Percentiles rank a stretch among this genome's conserved stretches.
Conservation (phyloP, 2,888 invertebrate species). For the Pyralis farinalis region DNA sequence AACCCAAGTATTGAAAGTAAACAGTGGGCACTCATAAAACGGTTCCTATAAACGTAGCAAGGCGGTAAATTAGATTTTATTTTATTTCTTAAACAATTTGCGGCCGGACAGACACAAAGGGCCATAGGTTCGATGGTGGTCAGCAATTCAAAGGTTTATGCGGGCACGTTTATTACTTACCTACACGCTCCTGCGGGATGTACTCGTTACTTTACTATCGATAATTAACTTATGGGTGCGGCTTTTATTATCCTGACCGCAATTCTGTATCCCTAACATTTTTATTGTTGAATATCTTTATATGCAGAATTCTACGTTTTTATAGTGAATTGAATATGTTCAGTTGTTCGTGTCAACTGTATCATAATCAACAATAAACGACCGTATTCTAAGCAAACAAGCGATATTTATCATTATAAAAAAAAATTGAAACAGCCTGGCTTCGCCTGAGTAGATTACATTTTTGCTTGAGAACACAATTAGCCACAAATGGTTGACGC, state of each 20-base stretch:
- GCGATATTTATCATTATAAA: no score
- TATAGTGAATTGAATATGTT: no score
- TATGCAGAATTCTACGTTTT: no score
- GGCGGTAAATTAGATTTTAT: constrained; percentile 78
- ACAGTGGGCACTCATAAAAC: constrained; percentile 68
- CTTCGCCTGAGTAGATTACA: no score
- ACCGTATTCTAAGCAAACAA: no score
- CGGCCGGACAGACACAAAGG: constrained; percentile 71
- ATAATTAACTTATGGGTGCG: constrained; percentile 14
- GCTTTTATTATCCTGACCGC: not conserved
- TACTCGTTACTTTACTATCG: constrained; percentile 24
- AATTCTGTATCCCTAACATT: no score
- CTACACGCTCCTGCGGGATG: constrained; percentile 46
- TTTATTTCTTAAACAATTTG: constrained; percentile 80
- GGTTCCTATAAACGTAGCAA: constrained; percentile 71
- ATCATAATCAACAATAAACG: no score
- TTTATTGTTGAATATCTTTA: no score
- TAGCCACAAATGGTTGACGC: no score
- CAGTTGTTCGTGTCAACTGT: no score
- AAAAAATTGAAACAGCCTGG: no score
- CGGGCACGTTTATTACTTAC: constrained; percentile 75
- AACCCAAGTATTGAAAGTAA: constrained; percentile 57
- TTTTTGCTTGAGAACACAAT: no score
- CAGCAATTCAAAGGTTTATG: constrained; percentile 79
- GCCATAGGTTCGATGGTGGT: constrained; percentile 69